phyloP scores from a whole-genome alignment of 2,113 vertebrate genomes.

The Carollia perspicillata region DNA sequence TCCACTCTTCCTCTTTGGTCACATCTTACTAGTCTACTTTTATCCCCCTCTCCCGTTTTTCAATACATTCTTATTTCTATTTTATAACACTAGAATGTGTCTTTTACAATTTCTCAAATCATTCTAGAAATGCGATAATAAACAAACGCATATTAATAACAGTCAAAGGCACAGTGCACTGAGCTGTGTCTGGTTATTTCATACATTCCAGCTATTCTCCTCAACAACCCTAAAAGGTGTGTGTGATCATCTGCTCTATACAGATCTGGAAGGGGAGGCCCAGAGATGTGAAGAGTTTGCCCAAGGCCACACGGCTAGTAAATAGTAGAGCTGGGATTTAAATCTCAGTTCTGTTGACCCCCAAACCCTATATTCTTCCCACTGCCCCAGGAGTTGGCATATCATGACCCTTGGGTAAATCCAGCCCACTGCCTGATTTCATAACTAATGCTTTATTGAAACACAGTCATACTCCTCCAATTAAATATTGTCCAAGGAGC shows the following conservation, averaged over 20 bases:
- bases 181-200: background rate
- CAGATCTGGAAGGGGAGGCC: background rate
- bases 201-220: background rate
- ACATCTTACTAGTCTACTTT: background rate
- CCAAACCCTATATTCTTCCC: background rate
- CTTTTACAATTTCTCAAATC: background rate
- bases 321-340: background rate
- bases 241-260: background rate
- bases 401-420: background rate
- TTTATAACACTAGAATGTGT: background rate
- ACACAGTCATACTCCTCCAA: background rate
- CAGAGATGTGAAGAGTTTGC: background rate
- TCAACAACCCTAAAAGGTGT: background rate
- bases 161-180: background rate
- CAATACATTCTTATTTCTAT: background rate
- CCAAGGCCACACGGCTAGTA: background rate
- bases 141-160: background rate
- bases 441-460: slow-evolving; percentile 8
- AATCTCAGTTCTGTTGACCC: background rate
- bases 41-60: background rate
- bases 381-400: background rate
- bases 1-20: background rate
- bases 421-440: background rate
- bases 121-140: background rate
- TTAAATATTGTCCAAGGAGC: background rate